Evolutionary conservation across 2,888 invertebrate genomes (phyloP), one percentile per base, ranked within the genome.

Genomic region (Eupeodes luniger): DNA sequence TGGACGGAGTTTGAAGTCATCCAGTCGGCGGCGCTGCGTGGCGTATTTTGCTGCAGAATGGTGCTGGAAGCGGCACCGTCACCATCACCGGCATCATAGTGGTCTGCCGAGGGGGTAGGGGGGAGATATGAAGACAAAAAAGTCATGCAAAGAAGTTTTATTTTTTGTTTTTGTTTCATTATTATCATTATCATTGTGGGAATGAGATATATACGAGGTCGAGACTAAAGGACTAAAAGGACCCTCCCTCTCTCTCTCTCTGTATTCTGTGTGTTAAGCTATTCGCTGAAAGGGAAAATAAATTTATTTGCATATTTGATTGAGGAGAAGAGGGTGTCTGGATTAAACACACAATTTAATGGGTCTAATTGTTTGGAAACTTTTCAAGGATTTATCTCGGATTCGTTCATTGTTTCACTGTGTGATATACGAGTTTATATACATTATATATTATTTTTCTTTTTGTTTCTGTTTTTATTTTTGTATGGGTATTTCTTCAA

Each of bases 341-440:
- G 77, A 87, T 87, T 87, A 84, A 87, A 80, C 84, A 87, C 85
- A 49, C 88, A 85, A 78, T 88, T 88, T 88, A 88, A 84, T 85
- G 85, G 85, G 12, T 85, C 84, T 88, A 88, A 88, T 88, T 88
- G 88, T 85, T 88, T 85, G 88, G 81, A 81, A 88, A 88, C 53
- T 88, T 88, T 85, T 69, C 62, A 53, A 75, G 79, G 70, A 82
- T 76, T 83, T 83, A 79, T 87, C 83, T 55, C 67, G 34, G 62
- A 70, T 80, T 70, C 70, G 80, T 51, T 67, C 14, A 53, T 78
- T 83, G 83, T 67, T 67, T 51, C n/a, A 51, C 10, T 34, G 47
- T 34, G 47, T 51, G 49, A 40, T 14, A 49, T 66, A 40, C 1
- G 40, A 27, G 27, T 27, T 27, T 5, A 40, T 40, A 40, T 9